Evolutionary conservation across 2,113 vertebrate genomes (phyloP), one percentile per base, ranked within the genome.

Genomic region (Macroglossus sobrinus): DNA sequence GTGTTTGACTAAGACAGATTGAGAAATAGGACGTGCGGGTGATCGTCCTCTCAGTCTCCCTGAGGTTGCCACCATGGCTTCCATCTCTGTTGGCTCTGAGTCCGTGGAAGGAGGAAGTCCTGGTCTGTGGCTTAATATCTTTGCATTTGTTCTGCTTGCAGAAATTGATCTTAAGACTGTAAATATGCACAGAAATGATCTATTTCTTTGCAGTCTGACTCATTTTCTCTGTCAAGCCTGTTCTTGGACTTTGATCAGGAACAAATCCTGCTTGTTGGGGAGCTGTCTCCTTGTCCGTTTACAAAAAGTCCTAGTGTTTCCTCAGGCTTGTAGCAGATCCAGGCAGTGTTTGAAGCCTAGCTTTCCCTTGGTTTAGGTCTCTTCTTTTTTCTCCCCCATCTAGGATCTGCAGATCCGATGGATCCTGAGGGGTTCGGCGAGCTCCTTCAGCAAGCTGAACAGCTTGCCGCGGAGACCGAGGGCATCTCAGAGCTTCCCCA

Each of bases 371-470:
- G 91, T 21, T 68, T 38, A 96, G 97, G 93, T 91, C 89, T 96
- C 85, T 95, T 91, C 63, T 21, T 61, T 63, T 30, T 35, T 38
- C n/a, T 64, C 55, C 47, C 59, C 84, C 45, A 14, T 93, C 40
- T 3, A 90, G 95, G 74, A 66, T 74, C 97, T 92, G 89, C 68
- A 4, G 71, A 35, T 18, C 95, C 69, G 66, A 99, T 99, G 99
- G 99, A 99, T 85, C 98, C 98, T 0, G 99, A 99, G 92, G 99
- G 99, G 3, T 99, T 99, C 82, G 99, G 99, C 30, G 99, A 99
- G 96, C 99, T 99, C 43, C 98, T 99, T 96, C 99, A 99, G 98
- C 99, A 99, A 97, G 99, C 99, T 7, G 99, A 99, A 82, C 99
- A 99, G 98, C 99, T 99, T 26, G 99, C 99, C 26, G 99, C 99